Evolutionary conservation across 2,797 vertebrate species (phyloP).

Genomic region (Oreochromis mossambicus): DNA sequence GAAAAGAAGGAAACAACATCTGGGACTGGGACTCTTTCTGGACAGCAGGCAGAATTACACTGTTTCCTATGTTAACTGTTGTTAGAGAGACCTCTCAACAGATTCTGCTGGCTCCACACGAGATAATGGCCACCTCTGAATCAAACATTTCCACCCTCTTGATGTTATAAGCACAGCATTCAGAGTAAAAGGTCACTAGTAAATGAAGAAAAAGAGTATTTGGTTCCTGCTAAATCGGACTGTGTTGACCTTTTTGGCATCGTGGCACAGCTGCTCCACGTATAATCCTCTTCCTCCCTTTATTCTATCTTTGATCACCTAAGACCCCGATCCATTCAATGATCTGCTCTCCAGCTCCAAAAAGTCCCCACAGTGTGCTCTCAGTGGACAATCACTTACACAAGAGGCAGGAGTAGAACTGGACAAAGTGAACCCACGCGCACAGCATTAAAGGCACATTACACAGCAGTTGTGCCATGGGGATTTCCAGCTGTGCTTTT

Average conservation of each 20-base stretch:
- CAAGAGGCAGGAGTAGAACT: slow-evolving; percentile 9
- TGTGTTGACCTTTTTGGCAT: slow-evolving; percentile 22
- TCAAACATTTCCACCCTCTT: background rate
- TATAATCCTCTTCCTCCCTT: background rate
- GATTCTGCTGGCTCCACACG: slow-evolving; percentile 34
- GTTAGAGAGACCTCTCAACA: slow-evolving; percentile 39
- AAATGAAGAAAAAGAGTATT: slow-evolving; percentile 7
- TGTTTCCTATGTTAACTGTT: slow-evolving; percentile 49
- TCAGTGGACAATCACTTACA: slow-evolving; percentile 22
- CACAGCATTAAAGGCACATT: background rate
- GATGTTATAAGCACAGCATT: slow-evolving; percentile 39
- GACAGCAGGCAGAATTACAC: slow-evolving; percentile 28
- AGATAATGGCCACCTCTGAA: slow-evolving; percentile 14
- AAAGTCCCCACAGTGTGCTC: slow-evolving; percentile 26
- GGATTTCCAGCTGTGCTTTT: slow-evolving; percentile 6
- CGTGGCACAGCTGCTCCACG: slow-evolving; percentile 34
- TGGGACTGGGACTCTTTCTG: slow-evolving; percentile 35
- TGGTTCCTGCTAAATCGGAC: slow-evolving; percentile 1
- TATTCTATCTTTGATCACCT: slow-evolving; percentile 9
- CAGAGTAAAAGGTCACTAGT: slow-evolving; percentile 44
- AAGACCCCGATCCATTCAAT: slow-evolving; percentile 14
- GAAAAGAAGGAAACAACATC: slow-evolving; percentile 67
- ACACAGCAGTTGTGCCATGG: background rate
- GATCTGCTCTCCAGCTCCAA: slow-evolving; percentile 10
- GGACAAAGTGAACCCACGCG: slow-evolving; percentile 31